Evolutionary conservation across 2,797 vertebrate genomes (phyloP).

Genomic region (Malacoctenus gilli): DNA sequence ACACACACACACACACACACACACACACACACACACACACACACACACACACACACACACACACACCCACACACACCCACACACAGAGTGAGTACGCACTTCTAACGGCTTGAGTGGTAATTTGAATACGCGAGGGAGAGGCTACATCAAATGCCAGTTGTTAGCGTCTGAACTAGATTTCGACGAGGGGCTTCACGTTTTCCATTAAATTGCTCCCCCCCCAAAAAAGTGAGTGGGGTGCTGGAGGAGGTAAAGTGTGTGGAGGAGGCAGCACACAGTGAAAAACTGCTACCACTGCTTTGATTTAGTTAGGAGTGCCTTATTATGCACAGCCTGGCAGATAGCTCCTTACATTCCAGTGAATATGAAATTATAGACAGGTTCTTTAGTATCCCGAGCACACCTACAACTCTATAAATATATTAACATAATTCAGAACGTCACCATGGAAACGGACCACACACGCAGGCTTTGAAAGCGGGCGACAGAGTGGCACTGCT

Average conservation of each 20-base stretch:
- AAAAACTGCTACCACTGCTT: not conserved
- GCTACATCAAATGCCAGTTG: not conserved
- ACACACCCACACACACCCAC: too few species aligned
- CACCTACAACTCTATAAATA: conserved; percentile 54
- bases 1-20: too few species aligned
- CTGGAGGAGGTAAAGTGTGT: not conserved
- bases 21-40: too few species aligned
- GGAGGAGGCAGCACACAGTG: not conserved
- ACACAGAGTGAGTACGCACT: not conserved
- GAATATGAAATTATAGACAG: conserved; percentile 34
- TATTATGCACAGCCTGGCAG: conserved; percentile 25
- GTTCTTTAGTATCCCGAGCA: conserved; percentile 36
- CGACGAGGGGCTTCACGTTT: not conserved
- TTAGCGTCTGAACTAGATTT: not conserved
- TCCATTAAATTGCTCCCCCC: conserved; percentile 1
- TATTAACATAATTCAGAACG: conserved; percentile 44
- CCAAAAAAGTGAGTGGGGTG: not conserved
- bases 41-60: too few species aligned
- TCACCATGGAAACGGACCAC: conserved; percentile 46
- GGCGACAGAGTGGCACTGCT: not conserved
- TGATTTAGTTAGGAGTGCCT: conserved; percentile 4
- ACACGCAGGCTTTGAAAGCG: not conserved
- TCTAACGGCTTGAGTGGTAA: not conserved
- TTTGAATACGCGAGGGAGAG: not conserved
- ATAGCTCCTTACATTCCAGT: conserved; percentile 24